Percentiles rank a stretch among this genome's conserved stretches.
Evolutionary conservation across 2,888 invertebrate genomes (phyloP).

Genomic region (Macrosoma leucophasiata): DNA sequence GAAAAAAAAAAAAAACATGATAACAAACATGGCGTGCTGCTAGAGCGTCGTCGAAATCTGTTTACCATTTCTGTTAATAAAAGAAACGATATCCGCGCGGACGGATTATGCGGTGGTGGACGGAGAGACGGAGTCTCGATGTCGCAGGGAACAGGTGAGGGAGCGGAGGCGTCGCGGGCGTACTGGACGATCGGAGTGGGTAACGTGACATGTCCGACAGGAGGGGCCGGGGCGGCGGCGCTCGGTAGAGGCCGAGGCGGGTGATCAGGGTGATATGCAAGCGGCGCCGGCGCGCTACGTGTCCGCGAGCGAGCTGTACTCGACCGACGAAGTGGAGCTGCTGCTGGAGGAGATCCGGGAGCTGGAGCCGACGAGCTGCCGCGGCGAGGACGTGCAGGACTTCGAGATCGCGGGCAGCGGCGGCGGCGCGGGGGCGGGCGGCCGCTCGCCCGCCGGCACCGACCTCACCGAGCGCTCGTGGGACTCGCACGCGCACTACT

Average conservation of each 20-base stretch:
- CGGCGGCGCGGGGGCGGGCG: conserved; percentile 58
- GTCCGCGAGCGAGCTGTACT: conserved; percentile 73
- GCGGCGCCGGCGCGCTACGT: conserved; percentile 73
- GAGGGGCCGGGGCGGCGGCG: conserved; percentile 53
- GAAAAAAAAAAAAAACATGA: conserved; percentile 35
- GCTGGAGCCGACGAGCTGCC: conserved; percentile 71
- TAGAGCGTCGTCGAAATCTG: conserved; percentile 47
- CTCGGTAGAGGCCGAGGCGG: conserved; percentile 49
- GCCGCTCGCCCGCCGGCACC: conserved; percentile 64
- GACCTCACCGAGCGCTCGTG: conserved; percentile 67
- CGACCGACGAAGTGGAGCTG: conserved; percentile 74
- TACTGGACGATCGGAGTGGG: conserved; percentile 38
- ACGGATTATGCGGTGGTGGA: conserved; percentile 48
- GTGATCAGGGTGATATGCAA: conserved; percentile 68
- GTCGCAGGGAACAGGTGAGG: conserved; percentile 26
- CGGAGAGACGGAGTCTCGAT: conserved; percentile 40
- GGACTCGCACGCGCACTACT: conserved; percentile 73
- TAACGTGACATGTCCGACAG: no score
- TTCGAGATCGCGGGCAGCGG: conserved; percentile 76
- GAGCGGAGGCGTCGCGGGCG: conserved; percentile 9
- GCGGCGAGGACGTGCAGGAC: conserved; percentile 71
- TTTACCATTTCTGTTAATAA: conserved; percentile 44
- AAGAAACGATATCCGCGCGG: conserved; percentile 27
- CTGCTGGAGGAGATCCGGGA: conserved; percentile 71
- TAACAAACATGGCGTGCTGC: conserved; percentile 67